A percentile compares a stretch with the other conserved stretches of the same genome.
phyloP scores from a whole-genome alignment of 2,888 invertebrate genomes.

The Rhagonycha lutea region DNA sequence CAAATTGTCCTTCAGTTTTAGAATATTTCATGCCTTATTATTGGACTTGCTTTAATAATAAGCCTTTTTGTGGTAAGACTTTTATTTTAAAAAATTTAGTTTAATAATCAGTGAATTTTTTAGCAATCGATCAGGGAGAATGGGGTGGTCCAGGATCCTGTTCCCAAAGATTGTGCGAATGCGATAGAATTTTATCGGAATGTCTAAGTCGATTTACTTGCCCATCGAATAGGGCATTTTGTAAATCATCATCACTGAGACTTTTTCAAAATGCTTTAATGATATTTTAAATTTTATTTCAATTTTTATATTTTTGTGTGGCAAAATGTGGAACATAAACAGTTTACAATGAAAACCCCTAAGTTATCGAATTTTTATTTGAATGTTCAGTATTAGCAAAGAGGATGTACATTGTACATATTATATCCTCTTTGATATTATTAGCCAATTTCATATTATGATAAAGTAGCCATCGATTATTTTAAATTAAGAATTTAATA shows the following conservation, averaged over 20 bases:
- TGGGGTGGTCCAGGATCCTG: slow-evolving; percentile 68
- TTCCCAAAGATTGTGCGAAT: slow-evolving; percentile 80
- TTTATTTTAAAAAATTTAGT: slow-evolving; percentile 32
- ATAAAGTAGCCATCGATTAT: background rate
- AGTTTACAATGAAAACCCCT: background rate
- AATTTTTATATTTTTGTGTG: background rate
- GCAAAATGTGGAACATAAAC: background rate
- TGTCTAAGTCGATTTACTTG: slow-evolving; percentile 79
- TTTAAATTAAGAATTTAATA: background rate
- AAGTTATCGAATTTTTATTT: background rate
- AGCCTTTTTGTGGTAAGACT: slow-evolving; percentile 73
- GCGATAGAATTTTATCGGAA: slow-evolving; percentile 77
- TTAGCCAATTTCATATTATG: background rate
- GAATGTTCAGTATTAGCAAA: background rate
- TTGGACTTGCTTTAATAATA: slow-evolving; percentile 81
- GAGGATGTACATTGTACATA: too few relatives aligned
- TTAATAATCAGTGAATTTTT: slow-evolving; percentile 27
- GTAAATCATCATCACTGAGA: slow-evolving; percentile 72
- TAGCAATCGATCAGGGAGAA: slow-evolving; percentile 62
- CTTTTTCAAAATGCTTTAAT: slow-evolving; percentile 75
- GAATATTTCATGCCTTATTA: slow-evolving; percentile 87
- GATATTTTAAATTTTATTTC: slow-evolving; percentile 49
- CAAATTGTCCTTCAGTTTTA: slow-evolving; percentile 77
- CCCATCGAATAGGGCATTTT: slow-evolving; percentile 71
- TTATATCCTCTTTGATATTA: too few relatives aligned